Base-by-base conservation (phyloP, 1,140 invertebrate genomes). In the Globodera ellingtonae region DNA sequence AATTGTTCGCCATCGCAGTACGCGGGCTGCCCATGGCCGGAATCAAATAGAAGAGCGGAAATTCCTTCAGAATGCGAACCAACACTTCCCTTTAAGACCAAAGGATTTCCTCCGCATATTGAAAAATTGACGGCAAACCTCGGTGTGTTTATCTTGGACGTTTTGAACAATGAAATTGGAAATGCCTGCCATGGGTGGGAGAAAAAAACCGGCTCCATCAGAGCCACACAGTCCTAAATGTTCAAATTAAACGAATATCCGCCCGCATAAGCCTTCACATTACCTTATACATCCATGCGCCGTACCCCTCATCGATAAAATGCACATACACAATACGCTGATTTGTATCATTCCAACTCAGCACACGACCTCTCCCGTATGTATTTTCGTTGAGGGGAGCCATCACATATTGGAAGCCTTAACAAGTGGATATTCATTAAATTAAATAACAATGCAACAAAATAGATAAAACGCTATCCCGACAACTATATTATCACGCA, bases 161-260 rank as follows among this genome's bases (percentile, higher is more conserved):
- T 50, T 72, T 81, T 81, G 48, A 82, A 82, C 35, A 82, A 66
- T 6, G 79, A 18, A 3, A 82, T 79, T n/a, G 81, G 81, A 70
- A 82, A 75, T 35, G 81, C 81, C 65, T 82, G 81, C 81, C 81
- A 82, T 6, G 81, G 81, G n/a, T 82, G 81, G 18, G n/a, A 48
- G n/a, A 52, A 81, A 10, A 82, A 78, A 24, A 50, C 18, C 5
- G 24, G 13, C 5, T 82, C 81, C 81, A 82, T 82, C 59, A 50
- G 48, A 46, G 81, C 81, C 6, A 82, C 9, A 18, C 81, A 82
- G 18, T 79, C 81, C 67, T 50, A 67, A 77, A 69, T 47, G 50
- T 3, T 44, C 5, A 59, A 66, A 66, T 13, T 10, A 66, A 21
- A 75, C 66, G 62, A 46, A 47, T 59, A 35, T 62, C 52, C n/a